phyloP scores from a whole-genome alignment of 53 echinoderm and acorn worm genomes.

The Paracentrotus lividus region DNA sequence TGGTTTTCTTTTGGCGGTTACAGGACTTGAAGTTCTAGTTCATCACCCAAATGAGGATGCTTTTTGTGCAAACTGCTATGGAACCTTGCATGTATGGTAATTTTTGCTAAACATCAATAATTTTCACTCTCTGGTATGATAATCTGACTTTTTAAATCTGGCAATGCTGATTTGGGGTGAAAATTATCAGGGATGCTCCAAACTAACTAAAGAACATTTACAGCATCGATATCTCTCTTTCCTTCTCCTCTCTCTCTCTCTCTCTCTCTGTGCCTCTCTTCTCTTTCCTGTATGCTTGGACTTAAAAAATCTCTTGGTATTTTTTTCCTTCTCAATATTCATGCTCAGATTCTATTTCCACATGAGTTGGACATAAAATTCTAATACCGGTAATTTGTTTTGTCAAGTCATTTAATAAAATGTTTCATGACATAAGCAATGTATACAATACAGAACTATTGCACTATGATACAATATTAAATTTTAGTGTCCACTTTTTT shows the following conservation, averaged over 20 bases:
- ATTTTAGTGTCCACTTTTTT: conserved; percentile 10
- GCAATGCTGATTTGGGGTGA: no score
- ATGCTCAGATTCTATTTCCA: neutral
- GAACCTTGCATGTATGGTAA: no score
- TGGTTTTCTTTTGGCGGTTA: no score
- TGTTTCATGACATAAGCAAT: neutral
- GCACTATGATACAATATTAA: conserved; percentile 36
- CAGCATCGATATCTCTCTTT: neutral
- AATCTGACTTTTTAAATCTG: no score
- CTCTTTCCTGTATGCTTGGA: neutral
- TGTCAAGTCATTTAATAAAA: conserved; percentile 40
- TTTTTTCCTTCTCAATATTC: neutral
- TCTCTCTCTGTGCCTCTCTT: neutral
- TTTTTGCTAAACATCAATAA: no score
- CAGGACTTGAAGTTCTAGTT: no score
- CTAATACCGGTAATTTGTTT: neutral
- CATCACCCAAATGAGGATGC: no score
- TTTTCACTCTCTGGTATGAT: no score
- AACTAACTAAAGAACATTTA: no score
- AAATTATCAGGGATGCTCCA: no score
- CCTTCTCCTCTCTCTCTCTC: neutral
- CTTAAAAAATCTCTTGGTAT: neutral
- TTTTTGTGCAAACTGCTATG: no score
- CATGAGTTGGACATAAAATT: neutral
- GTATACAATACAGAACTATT: conserved; percentile 3